Evolutionary conservation across 37 sponge, comb jelly and placozoan genomes (phyloP).

Genomic region (Agelas oroides): DNA sequence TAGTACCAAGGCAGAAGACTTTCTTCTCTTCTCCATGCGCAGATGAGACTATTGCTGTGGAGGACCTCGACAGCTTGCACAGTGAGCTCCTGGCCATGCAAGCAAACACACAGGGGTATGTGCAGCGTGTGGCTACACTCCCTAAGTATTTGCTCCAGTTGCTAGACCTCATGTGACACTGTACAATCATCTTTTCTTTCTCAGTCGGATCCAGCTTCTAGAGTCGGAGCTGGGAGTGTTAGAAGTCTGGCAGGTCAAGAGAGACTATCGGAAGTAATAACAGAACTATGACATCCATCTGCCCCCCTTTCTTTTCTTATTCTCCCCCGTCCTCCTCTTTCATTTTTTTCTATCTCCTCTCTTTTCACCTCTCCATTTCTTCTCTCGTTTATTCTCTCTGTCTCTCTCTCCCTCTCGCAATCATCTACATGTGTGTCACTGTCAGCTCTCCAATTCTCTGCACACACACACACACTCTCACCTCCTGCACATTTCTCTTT

Average conservation of each 20-base stretch:
- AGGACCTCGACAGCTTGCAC: constrained; percentile 24
- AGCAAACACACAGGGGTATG: constrained; percentile 43
- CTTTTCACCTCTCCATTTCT: too few relatives aligned
- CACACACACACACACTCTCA: constrained; percentile 34
- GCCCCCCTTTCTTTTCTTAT: not conserved
- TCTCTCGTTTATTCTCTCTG: too few relatives aligned
- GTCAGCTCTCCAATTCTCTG: not conserved
- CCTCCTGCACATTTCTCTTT: not conserved
- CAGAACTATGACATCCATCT: not conserved
- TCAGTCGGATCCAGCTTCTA: constrained; percentile 64
- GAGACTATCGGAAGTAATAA: constrained; percentile 55
- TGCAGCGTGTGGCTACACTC: too few relatives aligned
- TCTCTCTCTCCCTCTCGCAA: not conserved
- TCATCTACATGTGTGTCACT: too few relatives aligned
- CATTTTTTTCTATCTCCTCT: too few relatives aligned
- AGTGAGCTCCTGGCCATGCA: constrained; percentile 57
- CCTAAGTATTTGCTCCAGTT: not conserved
- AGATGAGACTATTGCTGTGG: constrained; percentile 27
- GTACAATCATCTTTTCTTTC: not conserved
- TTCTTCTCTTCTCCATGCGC: not conserved
- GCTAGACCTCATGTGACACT: not conserved
- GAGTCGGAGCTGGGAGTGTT: constrained; percentile 67
- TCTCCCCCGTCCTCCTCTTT: too few relatives aligned
- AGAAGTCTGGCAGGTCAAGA: constrained; percentile 71
- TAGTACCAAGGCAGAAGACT: too few relatives aligned